Conservation (phyloP, 2,888 invertebrate species). For the Hoplodrina ambigua region DNA sequence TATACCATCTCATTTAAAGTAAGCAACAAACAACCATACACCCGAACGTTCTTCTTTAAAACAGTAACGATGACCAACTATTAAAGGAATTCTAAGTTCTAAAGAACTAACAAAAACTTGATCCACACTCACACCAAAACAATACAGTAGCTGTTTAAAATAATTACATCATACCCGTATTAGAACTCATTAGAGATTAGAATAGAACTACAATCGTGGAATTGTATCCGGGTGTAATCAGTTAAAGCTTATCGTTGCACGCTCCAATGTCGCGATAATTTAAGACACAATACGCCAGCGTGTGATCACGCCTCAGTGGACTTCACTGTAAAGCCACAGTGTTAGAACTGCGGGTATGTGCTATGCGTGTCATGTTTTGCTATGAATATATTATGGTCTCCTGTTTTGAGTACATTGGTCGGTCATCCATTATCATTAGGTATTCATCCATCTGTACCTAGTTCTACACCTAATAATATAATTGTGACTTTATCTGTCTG, state of each 20-base stretch:
- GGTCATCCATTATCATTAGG: background rate
- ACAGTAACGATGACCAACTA: background rate
- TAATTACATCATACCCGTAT: constrained; percentile 21
- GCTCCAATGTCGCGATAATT: constrained; percentile 45
- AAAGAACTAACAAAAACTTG: background rate
- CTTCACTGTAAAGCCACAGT: constrained; percentile 9
- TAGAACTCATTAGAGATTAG: constrained; percentile 23
- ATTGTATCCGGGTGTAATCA: constrained; percentile 37
- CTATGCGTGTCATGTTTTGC: constrained; percentile 10
- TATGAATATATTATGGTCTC: background rate
- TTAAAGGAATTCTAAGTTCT: background rate
- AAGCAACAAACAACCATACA: too few relatives aligned
- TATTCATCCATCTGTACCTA: background rate
- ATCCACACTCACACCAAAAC: background rate
- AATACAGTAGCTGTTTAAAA: constrained; percentile 4
- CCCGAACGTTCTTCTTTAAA: too few relatives aligned
- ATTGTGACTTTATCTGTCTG: background rate
- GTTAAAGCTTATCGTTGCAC: constrained; percentile 47
- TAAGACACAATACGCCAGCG: constrained; percentile 51
- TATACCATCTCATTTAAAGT: too few relatives aligned
- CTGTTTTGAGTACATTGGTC: constrained; percentile 4
- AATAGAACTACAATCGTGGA: constrained; percentile 24
- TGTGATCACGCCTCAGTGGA: constrained; percentile 42
- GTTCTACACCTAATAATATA: background rate
- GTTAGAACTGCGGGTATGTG: constrained; percentile 20